Evolutionary conservation across 2,797 vertebrate genomes (phyloP), one percentile per base, ranked within the genome.

Genomic region (Gadopsis marmoratus): DNA sequence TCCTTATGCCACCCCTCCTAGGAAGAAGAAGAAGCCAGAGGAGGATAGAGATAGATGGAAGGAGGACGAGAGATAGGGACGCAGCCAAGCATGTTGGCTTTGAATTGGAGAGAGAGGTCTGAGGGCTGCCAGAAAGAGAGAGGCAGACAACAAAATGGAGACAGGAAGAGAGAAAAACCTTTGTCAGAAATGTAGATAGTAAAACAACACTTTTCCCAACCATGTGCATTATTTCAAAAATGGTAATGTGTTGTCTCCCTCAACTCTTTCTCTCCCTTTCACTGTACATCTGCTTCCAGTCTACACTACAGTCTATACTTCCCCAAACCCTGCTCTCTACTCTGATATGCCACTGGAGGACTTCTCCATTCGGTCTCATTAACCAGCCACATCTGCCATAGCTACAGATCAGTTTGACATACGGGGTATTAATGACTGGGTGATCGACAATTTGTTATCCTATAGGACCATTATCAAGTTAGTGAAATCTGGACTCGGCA

Each of bases 341-440:
- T 81, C 67, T 33, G 23, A 81, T 62, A 35, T 5, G 47, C 68
- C 73, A 66, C 83, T 58, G 61, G 74, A 88, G 72, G 35, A 78
- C 65, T 77, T 80, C 33, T 71, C 82, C 71, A 82, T 80, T 85
- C 50, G 14, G 61, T 89, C 81, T 90, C 88, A 88, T 89, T 88
- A 91, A 73, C 64, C 71, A 61, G 61, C 23, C 79, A 86, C 89
- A 93, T 90, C 86, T 90, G 89, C 77, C 79, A 39, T 29, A 67
- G 83, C 79, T 65, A 71, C 58, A 55, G 56, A 87, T 60, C 81
- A 84, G 55, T 67, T 33, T 74, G 59, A 78, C 73, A 77, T 26
- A 60, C 69, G 85, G 81, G 53, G 83, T 90, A 88, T 85, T 91
- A 87, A 88, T 78, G 76, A 88, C 26, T 69, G 71, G 75, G 82